These are phyloP conservation scores for Esox lucius DNA, from an alignment of 2,797 vertebrate genomes.

Conservation along the genomic window DNA sequence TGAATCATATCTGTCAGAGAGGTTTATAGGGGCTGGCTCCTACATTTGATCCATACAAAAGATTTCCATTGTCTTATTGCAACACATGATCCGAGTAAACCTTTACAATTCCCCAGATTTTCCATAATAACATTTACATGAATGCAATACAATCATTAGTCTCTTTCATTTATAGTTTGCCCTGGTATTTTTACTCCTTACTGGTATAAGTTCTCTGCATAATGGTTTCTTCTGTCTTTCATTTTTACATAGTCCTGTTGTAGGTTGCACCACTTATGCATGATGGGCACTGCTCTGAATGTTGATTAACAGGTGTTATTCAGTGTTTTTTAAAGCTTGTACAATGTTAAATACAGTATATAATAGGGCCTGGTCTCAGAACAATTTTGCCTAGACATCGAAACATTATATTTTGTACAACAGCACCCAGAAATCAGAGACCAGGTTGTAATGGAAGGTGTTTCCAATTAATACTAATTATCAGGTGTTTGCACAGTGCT, in stretches of 20 bases:
- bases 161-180: background rate
- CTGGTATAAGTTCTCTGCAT: background rate
- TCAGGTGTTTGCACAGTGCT: background rate
- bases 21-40: background rate
- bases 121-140: background rate
- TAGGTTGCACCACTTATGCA: background rate
- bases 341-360: background rate
- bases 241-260: background rate
- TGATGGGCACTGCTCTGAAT: background rate
- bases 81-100: conserved; percentile 11
- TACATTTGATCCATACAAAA: conserved; percentile 14
- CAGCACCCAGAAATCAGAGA: background rate
- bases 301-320: background rate
- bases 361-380: background rate
- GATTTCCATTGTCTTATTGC: conserved; percentile 12
- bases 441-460: background rate
- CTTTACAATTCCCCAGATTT: background rate
- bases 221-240: background rate
- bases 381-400: too few species aligned
- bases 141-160: background rate
- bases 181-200: background rate
- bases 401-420: background rate
- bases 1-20: conserved; percentile 20
- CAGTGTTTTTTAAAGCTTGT: background rate
- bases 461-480: background rate